A percentile compares a stretch with the other conserved stretches of the same genome.
Conservation (phyloP, 2,113 vertebrate genomes). For the Coryphaenoides rupestris region DNA sequence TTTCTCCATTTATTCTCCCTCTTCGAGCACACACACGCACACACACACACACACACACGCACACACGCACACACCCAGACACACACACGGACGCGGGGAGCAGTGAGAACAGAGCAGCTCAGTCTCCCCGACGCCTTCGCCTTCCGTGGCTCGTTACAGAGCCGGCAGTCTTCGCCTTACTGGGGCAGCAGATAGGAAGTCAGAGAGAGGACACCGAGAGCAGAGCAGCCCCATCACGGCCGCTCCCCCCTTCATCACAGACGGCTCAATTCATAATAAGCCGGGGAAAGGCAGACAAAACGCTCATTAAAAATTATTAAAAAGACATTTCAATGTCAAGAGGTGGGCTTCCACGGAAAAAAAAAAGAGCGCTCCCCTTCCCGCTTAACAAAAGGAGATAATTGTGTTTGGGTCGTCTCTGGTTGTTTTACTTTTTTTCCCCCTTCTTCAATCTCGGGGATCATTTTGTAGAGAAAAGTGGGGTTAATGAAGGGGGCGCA, state of each 20-base stretch:
- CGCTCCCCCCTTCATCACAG: neutral
- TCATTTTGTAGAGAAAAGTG: too few species aligned
- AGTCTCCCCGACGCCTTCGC: slow-evolving; percentile 13
- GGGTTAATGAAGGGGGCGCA: too few species aligned
- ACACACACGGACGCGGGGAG: slow-evolving; percentile 1
- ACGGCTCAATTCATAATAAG: neutral
- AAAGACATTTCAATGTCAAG: neutral
- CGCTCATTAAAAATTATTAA: neutral
- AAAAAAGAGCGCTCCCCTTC: too few species aligned
- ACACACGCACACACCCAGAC: neutral
- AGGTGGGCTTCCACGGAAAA: too few species aligned
- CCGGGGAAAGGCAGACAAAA: neutral
- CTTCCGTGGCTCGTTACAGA: slow-evolving; percentile 16
- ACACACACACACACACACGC: neutral
- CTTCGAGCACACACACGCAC: slow-evolving; percentile 5
- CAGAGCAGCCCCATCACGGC: neutral
- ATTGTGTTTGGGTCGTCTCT: too few species aligned
- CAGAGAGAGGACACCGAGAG: neutral
- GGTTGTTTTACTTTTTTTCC: too few species aligned
- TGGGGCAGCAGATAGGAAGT: slow-evolving; percentile 1
- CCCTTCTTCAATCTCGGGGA: too few species aligned
- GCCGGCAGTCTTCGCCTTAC: neutral
- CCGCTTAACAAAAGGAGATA: too few species aligned
- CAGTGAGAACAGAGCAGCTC: slow-evolving; percentile 12
- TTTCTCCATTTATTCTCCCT: slow-evolving; percentile 11